Conservation (phyloP, 1,140 invertebrate genomes). For the Scylla paramamosain region DNA sequence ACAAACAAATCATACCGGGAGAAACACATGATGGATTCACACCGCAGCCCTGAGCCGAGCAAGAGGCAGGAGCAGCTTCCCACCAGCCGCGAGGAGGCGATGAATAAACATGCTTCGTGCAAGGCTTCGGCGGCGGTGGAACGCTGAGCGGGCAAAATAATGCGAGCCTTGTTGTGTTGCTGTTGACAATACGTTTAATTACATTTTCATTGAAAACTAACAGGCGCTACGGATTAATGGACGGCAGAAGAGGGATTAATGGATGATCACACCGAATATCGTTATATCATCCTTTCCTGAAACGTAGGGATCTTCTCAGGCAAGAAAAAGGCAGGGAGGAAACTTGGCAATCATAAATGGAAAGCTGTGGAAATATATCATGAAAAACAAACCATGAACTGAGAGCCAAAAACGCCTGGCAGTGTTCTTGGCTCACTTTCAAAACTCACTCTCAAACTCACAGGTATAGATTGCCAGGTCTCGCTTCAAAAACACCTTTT, state of each 20-base stretch:
- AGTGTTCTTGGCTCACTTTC: too few relatives aligned
- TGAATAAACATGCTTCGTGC: background rate
- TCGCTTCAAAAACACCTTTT: too few relatives aligned
- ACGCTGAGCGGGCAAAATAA: background rate
- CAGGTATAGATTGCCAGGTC: too few relatives aligned
- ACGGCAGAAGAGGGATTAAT: background rate
- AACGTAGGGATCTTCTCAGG: background rate
- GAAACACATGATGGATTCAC: background rate
- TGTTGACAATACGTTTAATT: slow-evolving; percentile 3
- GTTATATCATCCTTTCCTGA: background rate
- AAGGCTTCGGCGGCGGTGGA: background rate
- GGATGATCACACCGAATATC: background rate
- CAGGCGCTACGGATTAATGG: background rate
- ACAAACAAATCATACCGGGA: background rate
- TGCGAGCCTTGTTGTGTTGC: background rate
- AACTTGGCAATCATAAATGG: too few relatives aligned
- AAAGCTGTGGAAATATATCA: too few relatives aligned
- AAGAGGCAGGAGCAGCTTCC: background rate
- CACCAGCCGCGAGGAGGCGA: background rate
- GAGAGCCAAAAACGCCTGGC: too few relatives aligned
- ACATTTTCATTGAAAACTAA: background rate
- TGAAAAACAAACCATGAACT: too few relatives aligned
- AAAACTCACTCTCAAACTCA: too few relatives aligned
- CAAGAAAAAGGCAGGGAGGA: background rate
- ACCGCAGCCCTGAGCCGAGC: background rate